Evolutionary conservation across 2,888 invertebrate genomes (phyloP).

Genomic region (Anarsia innoxiella): DNA sequence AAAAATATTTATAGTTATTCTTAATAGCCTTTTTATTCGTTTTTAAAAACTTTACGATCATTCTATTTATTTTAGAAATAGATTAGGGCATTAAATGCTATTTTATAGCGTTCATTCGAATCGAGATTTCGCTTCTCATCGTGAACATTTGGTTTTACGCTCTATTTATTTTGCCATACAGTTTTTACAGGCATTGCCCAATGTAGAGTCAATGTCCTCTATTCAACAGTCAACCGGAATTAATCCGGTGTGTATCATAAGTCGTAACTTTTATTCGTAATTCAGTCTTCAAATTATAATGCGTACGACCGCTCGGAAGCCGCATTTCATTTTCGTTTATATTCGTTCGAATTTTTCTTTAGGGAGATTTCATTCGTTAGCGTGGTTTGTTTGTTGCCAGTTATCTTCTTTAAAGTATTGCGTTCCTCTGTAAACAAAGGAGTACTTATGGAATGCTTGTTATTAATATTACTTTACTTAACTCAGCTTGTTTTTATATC

Average conservation of each 20-base stretch:
- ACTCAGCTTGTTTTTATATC: background rate
- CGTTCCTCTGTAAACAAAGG: constrained; percentile 1
- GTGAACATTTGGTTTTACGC: constrained; percentile 16
- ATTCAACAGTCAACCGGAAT: constrained; percentile 23
- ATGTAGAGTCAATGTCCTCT: constrained; percentile 24
- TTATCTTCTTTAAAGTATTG: constrained; percentile 3
- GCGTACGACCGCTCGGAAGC: constrained; percentile 21
- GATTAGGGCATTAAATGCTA: background rate
- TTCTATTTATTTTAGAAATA: too few relatives aligned
- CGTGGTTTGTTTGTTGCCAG: constrained; percentile 4
- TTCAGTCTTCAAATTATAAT: constrained; percentile 9
- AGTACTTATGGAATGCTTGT: background rate
- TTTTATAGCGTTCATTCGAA: background rate
- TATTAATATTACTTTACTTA: constrained; percentile 1
- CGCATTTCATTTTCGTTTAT: constrained; percentile 29
- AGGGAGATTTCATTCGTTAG: constrained; percentile 3
- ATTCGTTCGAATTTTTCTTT: constrained; percentile 14
- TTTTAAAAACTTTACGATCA: too few relatives aligned
- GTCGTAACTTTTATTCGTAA: constrained; percentile 16
- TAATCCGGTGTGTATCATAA: constrained; percentile 25
- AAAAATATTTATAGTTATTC: too few relatives aligned
- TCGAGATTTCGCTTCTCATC: constrained; percentile 7
- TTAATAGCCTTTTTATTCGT: too few relatives aligned
- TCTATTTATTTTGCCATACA: constrained; percentile 17
- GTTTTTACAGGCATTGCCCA: constrained; percentile 14